Evolutionary conservation across 2,113 vertebrate species (phyloP), one percentile per base, ranked within the genome.

Genomic region (Mesocricetus auratus): DNA sequence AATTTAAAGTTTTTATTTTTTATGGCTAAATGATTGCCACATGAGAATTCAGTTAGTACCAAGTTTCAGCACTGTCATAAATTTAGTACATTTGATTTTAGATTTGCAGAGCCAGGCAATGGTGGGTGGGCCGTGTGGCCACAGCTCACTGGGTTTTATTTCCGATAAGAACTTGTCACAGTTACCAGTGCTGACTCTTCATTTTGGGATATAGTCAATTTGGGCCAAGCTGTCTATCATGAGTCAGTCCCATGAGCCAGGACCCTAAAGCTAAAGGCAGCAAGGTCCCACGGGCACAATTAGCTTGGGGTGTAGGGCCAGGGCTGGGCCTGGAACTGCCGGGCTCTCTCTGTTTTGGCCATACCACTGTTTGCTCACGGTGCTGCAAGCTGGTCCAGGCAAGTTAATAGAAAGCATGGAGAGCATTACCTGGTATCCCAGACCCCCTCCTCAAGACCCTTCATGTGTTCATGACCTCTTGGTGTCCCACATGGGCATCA

Each of bases 381-480:
- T 53, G 42, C 73, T 60, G 22, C 66, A 47, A 62, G n/a, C 15
- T 42, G 26, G 21, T 19, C 17, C 93, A 19, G 19, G 75, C 75
- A 62, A 39, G 50, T 60, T 12, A 1, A 26, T 77, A 17, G 42
- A 42, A 78, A 26, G 0, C 33, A 26, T 29, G 29, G 50, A 31
- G 62, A 75, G 79, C n/a, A 9, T 16, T 1, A 2, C 36, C 60
- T 56, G 24, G n/a, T 69, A 83, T 50, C 50, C 68, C 58, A 50
- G 33, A n/a, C 64, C 53, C 42, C 85, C 75, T 29, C 24, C n/a
- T 75, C 85, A 39, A 83, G 39, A 15, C 21, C 47, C 69, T 29
- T 9, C 3, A 3, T 36, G 29, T 26, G 82, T 39, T 8, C n/a
- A 58, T 96, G 96, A 96, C 97, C 94, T 93, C 89, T 96, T 66